phyloP scores from a whole-genome alignment of 2,888 invertebrate genomes.

The Anodontia alba region DNA sequence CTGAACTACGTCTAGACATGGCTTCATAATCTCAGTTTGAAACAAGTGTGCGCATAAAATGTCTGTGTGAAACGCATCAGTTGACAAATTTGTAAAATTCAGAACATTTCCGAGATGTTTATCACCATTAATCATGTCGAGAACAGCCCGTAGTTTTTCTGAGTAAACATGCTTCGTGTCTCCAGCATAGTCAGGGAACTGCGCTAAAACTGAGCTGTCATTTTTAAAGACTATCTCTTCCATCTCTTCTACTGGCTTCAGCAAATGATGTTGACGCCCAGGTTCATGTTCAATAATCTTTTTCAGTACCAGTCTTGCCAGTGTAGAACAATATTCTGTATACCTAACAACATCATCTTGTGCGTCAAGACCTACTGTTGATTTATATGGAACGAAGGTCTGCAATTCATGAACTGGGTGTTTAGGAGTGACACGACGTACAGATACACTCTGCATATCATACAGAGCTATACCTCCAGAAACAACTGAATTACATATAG shows the following conservation, averaged over 20 bases:
- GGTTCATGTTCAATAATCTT: no score
- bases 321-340: no score
- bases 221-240: no score
- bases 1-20: conserved; percentile 87
- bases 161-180: conserved; percentile 22
- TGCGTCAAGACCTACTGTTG: conserved; percentile 47
- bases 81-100: background rate
- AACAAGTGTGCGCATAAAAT: conserved; percentile 37
- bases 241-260: no score
- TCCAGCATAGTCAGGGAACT: conserved; percentile 27
- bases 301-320: no score
- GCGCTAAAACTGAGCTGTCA: background rate
- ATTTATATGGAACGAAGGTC: conserved; percentile 90
- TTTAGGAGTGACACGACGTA: conserved; percentile 88
- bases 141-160: conserved; percentile 11
- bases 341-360: no score
- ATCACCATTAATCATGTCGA: background rate
- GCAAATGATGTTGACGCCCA: no score
- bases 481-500: no score
- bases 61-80: conserved; percentile 15
- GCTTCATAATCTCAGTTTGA: conserved; percentile 75
- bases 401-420: conserved; percentile 94
- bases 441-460: no score
- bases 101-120: background rate
- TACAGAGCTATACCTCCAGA: no score